Evolutionary conservation across 2,888 invertebrate genomes (phyloP).

Genomic region (Oxystoma pomonae): DNA sequence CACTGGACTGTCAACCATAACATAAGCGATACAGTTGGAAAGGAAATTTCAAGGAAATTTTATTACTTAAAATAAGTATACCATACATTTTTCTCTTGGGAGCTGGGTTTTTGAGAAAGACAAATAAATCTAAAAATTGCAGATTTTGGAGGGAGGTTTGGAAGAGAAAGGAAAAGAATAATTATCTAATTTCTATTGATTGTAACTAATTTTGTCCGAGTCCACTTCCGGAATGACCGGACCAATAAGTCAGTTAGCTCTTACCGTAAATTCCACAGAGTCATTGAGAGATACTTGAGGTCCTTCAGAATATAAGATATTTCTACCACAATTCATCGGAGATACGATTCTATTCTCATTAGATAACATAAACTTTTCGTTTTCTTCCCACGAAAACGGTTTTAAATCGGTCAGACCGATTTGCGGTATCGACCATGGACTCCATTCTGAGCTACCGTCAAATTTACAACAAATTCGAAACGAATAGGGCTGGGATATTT

Average conservation of each 20-base stretch:
- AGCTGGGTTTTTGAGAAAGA: too few relatives aligned
- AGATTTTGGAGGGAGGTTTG: too few relatives aligned
- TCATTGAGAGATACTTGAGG: conserved; percentile 50
- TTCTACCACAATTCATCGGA: conserved; percentile 38
- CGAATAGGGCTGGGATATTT: conserved; percentile 48
- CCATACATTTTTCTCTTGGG: too few relatives aligned
- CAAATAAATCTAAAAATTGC: too few relatives aligned
- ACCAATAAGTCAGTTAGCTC: conserved; percentile 15
- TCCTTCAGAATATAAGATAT: conserved; percentile 48
- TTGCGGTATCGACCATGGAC: conserved; percentile 53
- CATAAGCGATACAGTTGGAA: too few relatives aligned
- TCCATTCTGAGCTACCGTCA: conserved; percentile 47
- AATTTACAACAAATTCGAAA: conserved; percentile 53
- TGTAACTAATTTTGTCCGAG: too few relatives aligned
- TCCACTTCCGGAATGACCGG: too few relatives aligned
- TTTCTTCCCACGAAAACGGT: conserved; percentile 50
- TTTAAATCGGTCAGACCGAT: conserved; percentile 48
- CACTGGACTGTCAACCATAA: too few relatives aligned
- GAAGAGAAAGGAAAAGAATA: too few relatives aligned
- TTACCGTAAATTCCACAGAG: conserved; percentile 53
- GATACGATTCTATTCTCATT: conserved; percentile 52
- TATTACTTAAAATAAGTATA: too few relatives aligned
- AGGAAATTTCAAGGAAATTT: too few relatives aligned
- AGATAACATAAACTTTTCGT: conserved; percentile 42
- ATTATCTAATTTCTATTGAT: too few relatives aligned